Percentiles rank a stretch among this genome's conserved stretches.
These are phyloP conservation scores for Manis pentadactyla DNA, from an alignment of 2,797 vertebrate genomes.

Conservation along the genomic window DNA sequence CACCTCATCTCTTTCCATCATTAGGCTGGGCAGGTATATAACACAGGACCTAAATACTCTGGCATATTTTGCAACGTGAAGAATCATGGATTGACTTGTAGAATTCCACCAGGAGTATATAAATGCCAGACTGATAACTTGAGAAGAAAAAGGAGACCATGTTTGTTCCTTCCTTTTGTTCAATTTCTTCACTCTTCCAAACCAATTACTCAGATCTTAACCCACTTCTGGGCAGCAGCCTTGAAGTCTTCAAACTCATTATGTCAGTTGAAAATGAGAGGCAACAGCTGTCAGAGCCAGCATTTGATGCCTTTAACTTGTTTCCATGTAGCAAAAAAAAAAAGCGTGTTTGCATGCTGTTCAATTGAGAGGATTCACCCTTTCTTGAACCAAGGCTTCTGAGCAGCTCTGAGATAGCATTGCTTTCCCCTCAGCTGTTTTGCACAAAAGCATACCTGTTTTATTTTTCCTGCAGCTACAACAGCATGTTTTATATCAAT, in stretches of 20 bases:
- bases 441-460: background rate
- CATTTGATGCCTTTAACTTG: background rate
- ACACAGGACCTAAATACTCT: background rate
- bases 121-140: conserved; percentile 29
- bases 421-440: background rate
- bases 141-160: conserved; percentile 37
- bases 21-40: background rate
- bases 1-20: background rate
- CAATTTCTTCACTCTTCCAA: conserved; percentile 62
- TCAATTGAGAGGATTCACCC: background rate
- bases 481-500: background rate
- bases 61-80: background rate
- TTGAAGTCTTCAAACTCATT: conserved; percentile 61
- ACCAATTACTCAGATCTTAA: conserved; percentile 45
- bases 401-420: background rate
- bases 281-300: conserved; percentile 61
- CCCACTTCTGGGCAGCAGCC: conserved; percentile 58
- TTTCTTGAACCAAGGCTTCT: conserved; percentile 13
- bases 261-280: conserved; percentile 67
- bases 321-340: background rate
- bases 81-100: background rate
- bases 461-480: background rate
- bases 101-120: conserved; percentile 27
- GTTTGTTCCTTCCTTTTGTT: conserved; percentile 57
- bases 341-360: background rate